phyloP scores from a whole-genome alignment of 2,113 vertebrate genomes.

The Sprattus sprattus region DNA sequence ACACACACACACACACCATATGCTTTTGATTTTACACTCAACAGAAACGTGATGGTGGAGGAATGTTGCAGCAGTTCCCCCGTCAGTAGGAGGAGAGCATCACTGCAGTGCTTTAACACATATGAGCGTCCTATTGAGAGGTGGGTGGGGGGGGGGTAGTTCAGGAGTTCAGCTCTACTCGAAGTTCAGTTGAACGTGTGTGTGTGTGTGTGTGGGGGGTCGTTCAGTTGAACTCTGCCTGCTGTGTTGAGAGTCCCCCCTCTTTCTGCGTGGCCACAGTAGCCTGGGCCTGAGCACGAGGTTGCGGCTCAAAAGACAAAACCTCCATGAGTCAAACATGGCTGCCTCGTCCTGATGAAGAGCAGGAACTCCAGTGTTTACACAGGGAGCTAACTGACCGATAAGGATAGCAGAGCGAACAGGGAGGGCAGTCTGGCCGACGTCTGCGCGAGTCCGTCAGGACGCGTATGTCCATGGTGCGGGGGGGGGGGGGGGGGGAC shows the following conservation, averaged over 20 bases:
- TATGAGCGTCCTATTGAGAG: background rate
- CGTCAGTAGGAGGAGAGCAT: background rate
- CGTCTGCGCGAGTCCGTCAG: background rate
- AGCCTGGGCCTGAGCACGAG: background rate
- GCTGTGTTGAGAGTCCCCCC: background rate
- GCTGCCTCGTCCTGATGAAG: background rate
- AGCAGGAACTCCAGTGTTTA: slow-evolving; percentile 1
- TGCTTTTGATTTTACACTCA: slow-evolving; percentile 8
- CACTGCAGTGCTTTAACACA: background rate
- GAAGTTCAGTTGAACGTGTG: too few species aligned
- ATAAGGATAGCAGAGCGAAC: background rate
- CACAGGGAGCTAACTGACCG: background rate
- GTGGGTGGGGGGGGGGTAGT: too few species aligned
- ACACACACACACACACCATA: slow-evolving; percentile 2
- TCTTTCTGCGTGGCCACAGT: background rate
- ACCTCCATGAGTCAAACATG: background rate
- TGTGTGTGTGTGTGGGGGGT: too few species aligned
- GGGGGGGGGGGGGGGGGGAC: too few species aligned
- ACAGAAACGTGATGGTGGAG: background rate
- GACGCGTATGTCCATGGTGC: background rate
- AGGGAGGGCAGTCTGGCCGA: background rate
- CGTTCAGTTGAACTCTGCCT: too few species aligned
- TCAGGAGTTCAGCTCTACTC: too few species aligned
- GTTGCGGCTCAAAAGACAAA: too few species aligned
- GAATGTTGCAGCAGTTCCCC: background rate